Evolutionary conservation across 2,113 vertebrate genomes (phyloP), one percentile per base, ranked within the genome.

Genomic region (Lagopus muta): DNA sequence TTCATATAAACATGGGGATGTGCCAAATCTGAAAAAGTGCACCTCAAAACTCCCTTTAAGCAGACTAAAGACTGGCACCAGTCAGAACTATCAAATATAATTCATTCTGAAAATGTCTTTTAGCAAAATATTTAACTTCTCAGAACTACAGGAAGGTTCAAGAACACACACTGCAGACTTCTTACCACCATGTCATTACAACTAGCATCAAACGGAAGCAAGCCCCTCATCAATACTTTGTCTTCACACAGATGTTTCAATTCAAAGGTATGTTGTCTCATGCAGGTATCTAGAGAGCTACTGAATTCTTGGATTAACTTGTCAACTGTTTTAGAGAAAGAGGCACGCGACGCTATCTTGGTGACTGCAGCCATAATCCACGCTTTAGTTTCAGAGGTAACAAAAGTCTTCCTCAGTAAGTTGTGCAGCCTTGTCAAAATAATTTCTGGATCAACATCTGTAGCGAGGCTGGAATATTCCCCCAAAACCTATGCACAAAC

Each of bases 291-390:
- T 97, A 99, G 96, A 42, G 98, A 99, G 66, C 91, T 95, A 30
- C 97, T 95, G 88, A 98, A 98, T 13, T 98, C 97, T 38, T 98
- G 98, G 72, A 98, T 97, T 77, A 99, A 83, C 36, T 95, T 97
- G 72, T 97, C 97, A 42, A 98, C 97, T 43, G 97, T 78, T 62
- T 97, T 93, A 5, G 97, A 95, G 52, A 92, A 94, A 2, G 95
- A 92, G 21, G 95, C 88, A 25, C 93, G 96, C 6, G 97, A 96
- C 27, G 98, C 97, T 86, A 99, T 97, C 95, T 99, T 99, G 69
- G 98, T 98, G 94, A 99, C 97, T 21, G 99, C 99, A 82, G 98
- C 96, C 90, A 99, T 97, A 86, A 99, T 94, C 99, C 99, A 99
- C 9, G 92, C 97, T 96, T 98, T 99, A 6, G 99, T 99, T 97